Conservation (phyloP, 2,888 invertebrate genomes). For the Cynaeus angustus region DNA sequence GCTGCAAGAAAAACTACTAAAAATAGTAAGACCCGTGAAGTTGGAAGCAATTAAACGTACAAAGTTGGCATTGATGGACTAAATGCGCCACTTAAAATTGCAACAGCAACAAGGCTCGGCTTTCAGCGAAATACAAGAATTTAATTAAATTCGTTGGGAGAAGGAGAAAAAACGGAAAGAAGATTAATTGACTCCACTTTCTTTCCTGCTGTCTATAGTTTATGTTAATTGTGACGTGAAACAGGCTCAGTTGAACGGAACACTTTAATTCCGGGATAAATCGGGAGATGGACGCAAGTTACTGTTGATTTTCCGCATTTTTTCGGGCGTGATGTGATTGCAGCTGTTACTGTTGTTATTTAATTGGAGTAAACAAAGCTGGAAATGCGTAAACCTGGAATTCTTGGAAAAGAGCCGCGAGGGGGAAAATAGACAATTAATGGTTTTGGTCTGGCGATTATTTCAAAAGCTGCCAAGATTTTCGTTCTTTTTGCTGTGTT, state of each 20-base stretch:
- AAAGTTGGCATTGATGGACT: slow-evolving; percentile 41
- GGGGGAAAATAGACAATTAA: slow-evolving; percentile 12
- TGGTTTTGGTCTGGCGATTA: not conserved
- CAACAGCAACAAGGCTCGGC: slow-evolving; percentile 29
- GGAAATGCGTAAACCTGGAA: slow-evolving; percentile 23
- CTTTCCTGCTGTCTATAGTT: slow-evolving; percentile 25
- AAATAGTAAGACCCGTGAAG: not conserved
- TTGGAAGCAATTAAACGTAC: slow-evolving; percentile 28
- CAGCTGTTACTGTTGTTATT: slow-evolving; percentile 29
- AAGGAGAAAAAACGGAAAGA: slow-evolving; percentile 3
- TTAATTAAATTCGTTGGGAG: slow-evolving; percentile 32
- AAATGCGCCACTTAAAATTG: slow-evolving; percentile 23
- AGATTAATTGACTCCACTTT: slow-evolving; percentile 29
- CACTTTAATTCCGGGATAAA: slow-evolving; percentile 27
- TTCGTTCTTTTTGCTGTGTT: too few species aligned
- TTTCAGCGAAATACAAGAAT: slow-evolving; percentile 38
- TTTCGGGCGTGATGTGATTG: slow-evolving; percentile 11
- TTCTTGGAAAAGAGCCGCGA: slow-evolving; percentile 14
- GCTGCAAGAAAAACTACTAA: slow-evolving; percentile 32
- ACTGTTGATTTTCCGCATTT: slow-evolving; percentile 28
- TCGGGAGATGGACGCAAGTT: slow-evolving; percentile 12
- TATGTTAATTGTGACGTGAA: slow-evolving; percentile 38
- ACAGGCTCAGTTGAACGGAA: slow-evolving; percentile 22
- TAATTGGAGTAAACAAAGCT: slow-evolving; percentile 31
- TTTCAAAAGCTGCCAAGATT: too few species aligned